Percentiles rank a stretch among this genome's conserved stretches.
These are phyloP conservation scores for Scophthalmus maximus DNA, from an alignment of 2,113 vertebrate genomes.

Conservation along the genomic window DNA sequence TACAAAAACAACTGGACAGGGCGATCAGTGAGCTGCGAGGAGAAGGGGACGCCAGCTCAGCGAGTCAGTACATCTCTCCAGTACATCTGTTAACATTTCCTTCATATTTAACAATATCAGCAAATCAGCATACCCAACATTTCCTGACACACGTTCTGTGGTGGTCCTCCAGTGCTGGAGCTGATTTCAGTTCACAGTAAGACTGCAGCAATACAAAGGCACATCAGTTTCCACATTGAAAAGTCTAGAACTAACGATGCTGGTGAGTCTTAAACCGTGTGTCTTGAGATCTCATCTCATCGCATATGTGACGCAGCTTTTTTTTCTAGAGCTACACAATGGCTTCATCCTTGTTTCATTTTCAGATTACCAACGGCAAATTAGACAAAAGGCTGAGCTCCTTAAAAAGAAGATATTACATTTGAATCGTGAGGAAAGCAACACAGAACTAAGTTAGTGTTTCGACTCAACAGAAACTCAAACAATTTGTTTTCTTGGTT, in stretches of 20 bases:
- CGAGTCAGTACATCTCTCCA: neutral
- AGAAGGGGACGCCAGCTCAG: neutral
- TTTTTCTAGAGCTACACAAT: neutral
- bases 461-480: neutral
- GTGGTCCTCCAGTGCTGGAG: constrained; percentile 47
- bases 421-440: neutral
- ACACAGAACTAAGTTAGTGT: constrained; percentile 50
- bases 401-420: constrained; percentile 45
- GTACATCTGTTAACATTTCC: neutral
- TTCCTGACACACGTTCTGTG: neutral
- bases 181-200: constrained; percentile 40
- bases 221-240: neutral
- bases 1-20: constrained; percentile 17
- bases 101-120: neutral
- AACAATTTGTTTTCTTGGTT: too few species aligned
- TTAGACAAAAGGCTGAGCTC: neutral
- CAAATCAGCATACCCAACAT: neutral
- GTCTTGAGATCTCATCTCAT: neutral
- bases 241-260: neutral
- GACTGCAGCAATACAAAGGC: constrained; percentile 10
- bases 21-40: constrained; percentile 1
- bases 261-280: constrained; percentile 26
- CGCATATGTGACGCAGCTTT: too few species aligned
- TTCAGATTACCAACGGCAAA: constrained; percentile 32
- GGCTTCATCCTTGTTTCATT: neutral